Base-by-base conservation (phyloP, 2,888 invertebrate species). In the Eucera pruinosa region DNA sequence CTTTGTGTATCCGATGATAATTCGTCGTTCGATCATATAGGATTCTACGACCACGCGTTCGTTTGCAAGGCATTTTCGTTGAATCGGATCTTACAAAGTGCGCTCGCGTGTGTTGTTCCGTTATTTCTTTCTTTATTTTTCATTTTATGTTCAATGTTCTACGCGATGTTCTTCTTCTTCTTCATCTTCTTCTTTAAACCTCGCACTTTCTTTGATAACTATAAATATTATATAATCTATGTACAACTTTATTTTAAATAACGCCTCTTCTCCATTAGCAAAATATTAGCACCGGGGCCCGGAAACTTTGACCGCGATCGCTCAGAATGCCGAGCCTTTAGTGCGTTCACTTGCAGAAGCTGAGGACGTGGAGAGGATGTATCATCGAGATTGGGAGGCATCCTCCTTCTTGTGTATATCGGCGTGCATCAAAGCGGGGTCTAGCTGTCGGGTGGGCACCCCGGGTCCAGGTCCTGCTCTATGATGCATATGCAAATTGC, bases 321-420 rank as follows among this genome's bases (percentile, higher is more conserved):
- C 70, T 85, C 69, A 81, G 64, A 78, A 75, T 23, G 71, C 57
- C 48, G 85, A 60, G 47, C 74, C 75, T 48, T 85, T 80, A 36
- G 78, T 73, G 80, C 82, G 82, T 76, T 84, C 81, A 45, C 68
- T 85, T 54, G 78, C 69, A 52, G 83, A 81, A 83, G 76, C 76
- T 47, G 85, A 81, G 83, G 83, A 83, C 77, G 80, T 60, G 36
- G 82, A 80, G 71, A 86, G 82, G 81, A 85, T 88, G 83, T 90
- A 92, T 92, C 92, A 94, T 94, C 94, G 94, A 69, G 94, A 94
- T 91, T 93, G 93, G 18, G 93, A 92, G 11, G 91, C 86, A 76
- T 94, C 94, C 87, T 94, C 94, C 87, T 94, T 94, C 86, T 94
- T 94, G 90, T 94, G 94, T 84, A 94, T 89, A 72, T 92, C 92